A percentile compares a stretch with the other conserved stretches of the same genome.
Evolutionary conservation across 1,140 invertebrate genomes (phyloP).

Genomic region (Temnothorax longispinosus): DNA sequence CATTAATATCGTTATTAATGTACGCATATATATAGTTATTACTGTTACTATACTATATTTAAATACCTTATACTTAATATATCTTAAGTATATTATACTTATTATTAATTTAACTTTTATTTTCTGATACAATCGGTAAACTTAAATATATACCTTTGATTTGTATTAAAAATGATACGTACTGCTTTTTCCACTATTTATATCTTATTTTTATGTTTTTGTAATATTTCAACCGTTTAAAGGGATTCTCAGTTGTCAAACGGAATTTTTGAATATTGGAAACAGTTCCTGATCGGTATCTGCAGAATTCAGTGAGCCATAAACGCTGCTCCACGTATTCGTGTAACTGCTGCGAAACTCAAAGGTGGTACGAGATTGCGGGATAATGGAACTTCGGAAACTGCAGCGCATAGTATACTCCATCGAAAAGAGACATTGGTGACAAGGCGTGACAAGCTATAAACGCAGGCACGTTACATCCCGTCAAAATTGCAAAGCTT

Average conservation of each 20-base stretch:
- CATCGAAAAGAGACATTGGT: constrained; percentile 41
- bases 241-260: not conserved
- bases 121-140: not conserved
- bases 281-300: not conserved
- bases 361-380: constrained; percentile 5
- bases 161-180: not conserved
- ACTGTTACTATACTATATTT: not conserved
- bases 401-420: constrained; percentile 3
- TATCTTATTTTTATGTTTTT: not conserved
- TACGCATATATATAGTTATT: no score
- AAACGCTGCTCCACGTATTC: constrained; percentile 28
- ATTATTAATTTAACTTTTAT: not conserved
- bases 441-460: not conserved
- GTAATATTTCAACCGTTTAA: not conserved
- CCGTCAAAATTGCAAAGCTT: constrained; percentile 22
- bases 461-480: constrained; percentile 14
- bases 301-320: constrained; percentile 23
- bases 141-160: not conserved
- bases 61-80: no score
- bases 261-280: constrained; percentile 9
- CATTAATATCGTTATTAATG: not conserved
- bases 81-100: no score
- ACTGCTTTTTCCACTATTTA: not conserved
- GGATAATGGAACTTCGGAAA: constrained; percentile 52
- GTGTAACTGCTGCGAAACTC: constrained; percentile 28